Conservation (phyloP, 2,797 vertebrate genomes). For the Notolepis coatsorum region DNA sequence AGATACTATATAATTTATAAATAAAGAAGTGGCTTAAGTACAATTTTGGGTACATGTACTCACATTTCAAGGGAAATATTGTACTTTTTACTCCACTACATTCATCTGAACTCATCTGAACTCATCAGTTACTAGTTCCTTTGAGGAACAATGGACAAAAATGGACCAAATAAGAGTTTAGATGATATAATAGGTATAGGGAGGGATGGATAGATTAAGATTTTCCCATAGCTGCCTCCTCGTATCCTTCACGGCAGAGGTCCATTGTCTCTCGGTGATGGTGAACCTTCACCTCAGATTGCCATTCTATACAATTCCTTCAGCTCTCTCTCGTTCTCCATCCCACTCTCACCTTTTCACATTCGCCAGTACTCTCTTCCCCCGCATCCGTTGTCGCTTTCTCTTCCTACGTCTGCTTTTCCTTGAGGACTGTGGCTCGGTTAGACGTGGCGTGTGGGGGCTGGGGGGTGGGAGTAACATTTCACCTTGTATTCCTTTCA, state of each 20-base stretch:
- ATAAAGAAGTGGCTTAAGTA: no score
- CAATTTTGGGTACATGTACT: no score
- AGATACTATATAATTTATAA: no score
- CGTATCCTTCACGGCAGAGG: neutral
- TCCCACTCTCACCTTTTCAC: conserved; percentile 38
- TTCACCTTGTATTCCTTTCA: conserved; percentile 64
- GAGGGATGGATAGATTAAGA: neutral
- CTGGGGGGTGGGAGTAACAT: conserved; percentile 33
- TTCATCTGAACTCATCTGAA: no score
- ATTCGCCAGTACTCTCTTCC: conserved; percentile 29
- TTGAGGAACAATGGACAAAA: no score
- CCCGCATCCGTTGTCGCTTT: neutral
- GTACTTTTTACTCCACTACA: no score
- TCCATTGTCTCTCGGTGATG: conserved; percentile 5
- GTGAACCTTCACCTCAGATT: conserved; percentile 22
- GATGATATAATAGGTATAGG: neutral
- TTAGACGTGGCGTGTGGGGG: conserved; percentile 25
- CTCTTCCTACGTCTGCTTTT: conserved; percentile 39
- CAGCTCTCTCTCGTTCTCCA: conserved; percentile 28
- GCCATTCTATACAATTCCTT: conserved; percentile 20
- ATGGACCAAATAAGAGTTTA: no score
- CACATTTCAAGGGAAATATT: no score
- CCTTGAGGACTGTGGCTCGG: conserved; percentile 45
- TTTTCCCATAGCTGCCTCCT: neutral
- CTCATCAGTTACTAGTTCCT: no score